Percentiles rank a stretch among this genome's conserved stretches.
These are phyloP conservation scores for Lumbricus terrestris DNA, from an alignment of 2,888 invertebrate species.

Conservation along the genomic window DNA sequence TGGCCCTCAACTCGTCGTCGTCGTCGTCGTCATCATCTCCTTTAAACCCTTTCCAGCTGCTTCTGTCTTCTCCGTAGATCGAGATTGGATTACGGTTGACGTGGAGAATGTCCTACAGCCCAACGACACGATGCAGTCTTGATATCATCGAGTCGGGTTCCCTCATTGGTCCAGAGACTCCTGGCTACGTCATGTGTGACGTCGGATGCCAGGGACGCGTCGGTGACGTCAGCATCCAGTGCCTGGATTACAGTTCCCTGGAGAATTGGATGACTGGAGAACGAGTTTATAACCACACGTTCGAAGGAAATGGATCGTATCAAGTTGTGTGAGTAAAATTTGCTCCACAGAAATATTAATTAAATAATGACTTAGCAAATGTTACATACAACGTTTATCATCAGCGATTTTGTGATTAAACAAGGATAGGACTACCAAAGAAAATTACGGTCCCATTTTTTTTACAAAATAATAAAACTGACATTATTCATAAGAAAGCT, in stretches of 20 bases:
- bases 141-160: background rate
- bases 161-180: slow-evolving; percentile 15
- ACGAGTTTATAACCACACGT: background rate
- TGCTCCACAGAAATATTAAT: background rate
- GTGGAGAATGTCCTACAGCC: slow-evolving; percentile 18
- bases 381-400: too few relatives aligned
- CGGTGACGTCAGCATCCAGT: slow-evolving; percentile 17
- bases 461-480: too few relatives aligned
- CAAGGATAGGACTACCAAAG: too few relatives aligned
- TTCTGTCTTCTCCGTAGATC: background rate
- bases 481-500: too few relatives aligned
- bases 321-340: background rate
- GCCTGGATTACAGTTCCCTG: slow-evolving; percentile 14
- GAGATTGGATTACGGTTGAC: slow-evolving; percentile 16
- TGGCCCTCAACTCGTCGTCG: too few relatives aligned
- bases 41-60: background rate
- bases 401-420: too few relatives aligned
- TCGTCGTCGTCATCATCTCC: background rate
- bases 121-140: background rate
- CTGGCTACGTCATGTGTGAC: slow-evolving; percentile 12
- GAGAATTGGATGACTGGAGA: slow-evolving; percentile 16
- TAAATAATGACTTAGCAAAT: too few relatives aligned
- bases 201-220: slow-evolving; percentile 19
- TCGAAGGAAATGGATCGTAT: background rate
- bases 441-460: too few relatives aligned